Percentiles rank a stretch among this genome's conserved stretches.
Evolutionary conservation across 92 coral and sea anemone genomes (phyloP).

Genomic region (Epizoanthus fatuus): DNA sequence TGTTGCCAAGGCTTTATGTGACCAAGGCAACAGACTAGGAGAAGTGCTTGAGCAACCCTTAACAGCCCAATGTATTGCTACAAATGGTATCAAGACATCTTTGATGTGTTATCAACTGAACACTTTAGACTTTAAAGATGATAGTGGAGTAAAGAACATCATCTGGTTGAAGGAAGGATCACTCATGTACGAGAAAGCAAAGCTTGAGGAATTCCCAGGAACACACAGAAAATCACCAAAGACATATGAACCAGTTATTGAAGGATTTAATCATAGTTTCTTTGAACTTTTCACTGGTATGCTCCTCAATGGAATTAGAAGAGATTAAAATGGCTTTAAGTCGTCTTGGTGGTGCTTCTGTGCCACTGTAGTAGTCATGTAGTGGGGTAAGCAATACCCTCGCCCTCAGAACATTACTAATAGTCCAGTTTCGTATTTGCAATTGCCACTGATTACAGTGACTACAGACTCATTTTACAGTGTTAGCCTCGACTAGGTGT

Average conservation of each 20-base stretch:
- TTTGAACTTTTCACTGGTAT: slow-evolving; percentile 77
- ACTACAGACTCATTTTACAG: no score
- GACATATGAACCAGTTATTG: slow-evolving; percentile 61
- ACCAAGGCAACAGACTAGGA: slow-evolving; percentile 73
- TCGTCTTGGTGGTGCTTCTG: no score
- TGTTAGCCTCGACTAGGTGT: no score
- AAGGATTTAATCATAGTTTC: slow-evolving; percentile 75
- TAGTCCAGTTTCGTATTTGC: no score
- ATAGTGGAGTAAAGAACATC: slow-evolving; percentile 89
- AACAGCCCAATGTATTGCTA: slow-evolving; percentile 81
- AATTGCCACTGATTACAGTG: no score
- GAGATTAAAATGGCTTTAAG: neutral
- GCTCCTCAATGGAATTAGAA: slow-evolving; percentile 63
- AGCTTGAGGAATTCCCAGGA: slow-evolving; percentile 62
- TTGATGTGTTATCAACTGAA: slow-evolving; percentile 89
- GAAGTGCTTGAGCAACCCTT: slow-evolving; percentile 79
- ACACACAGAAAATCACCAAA: slow-evolving; percentile 48
- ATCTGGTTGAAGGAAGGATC: slow-evolving; percentile 87
- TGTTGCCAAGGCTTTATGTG: slow-evolving; percentile 81
- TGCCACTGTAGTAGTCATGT: no score
- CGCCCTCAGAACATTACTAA: no score
- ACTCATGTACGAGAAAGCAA: slow-evolving; percentile 75
- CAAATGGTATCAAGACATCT: slow-evolving; percentile 83
- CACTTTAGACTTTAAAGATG: slow-evolving; percentile 80
- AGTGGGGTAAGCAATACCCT: no score